A percentile compares a stretch with the other conserved stretches of the same genome.
These are phyloP conservation scores for Decapterus maruadsi DNA, from an alignment of 2,797 vertebrate genomes.

Conservation along the genomic window DNA sequence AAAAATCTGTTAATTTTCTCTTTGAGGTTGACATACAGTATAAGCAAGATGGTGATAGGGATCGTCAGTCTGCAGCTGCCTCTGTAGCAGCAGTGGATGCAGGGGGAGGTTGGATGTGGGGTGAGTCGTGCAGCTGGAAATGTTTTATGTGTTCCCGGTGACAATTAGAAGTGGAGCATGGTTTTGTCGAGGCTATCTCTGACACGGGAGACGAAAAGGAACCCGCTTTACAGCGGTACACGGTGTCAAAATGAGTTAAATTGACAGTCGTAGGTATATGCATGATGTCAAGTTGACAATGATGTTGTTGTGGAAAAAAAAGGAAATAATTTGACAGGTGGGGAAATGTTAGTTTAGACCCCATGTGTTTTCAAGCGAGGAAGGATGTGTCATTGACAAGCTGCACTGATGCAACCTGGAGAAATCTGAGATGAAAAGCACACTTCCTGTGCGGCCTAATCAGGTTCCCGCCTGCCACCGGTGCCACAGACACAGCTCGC, in stretches of 20 bases:
- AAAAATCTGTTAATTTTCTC: slow-evolving; percentile 4
- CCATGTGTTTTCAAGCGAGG: slow-evolving; percentile 66
- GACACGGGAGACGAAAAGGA: slow-evolving; percentile 46
- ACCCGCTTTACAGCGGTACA: slow-evolving; percentile 11
- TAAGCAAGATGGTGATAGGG: slow-evolving; percentile 8
- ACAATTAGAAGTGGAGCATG: slow-evolving; percentile 65
- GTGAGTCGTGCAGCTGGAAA: slow-evolving; percentile 42
- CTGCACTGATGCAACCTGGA: slow-evolving; percentile 79
- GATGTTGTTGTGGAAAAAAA: slow-evolving; percentile 66
- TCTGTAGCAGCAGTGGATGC: slow-evolving; percentile 11
- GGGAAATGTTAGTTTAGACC: slow-evolving; percentile 76
- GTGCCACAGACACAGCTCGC: slow-evolving; percentile 40
- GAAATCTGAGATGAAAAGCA: slow-evolving; percentile 79
- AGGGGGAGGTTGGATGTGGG: slow-evolving; percentile 33
- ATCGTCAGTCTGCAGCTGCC: slow-evolving; percentile 22
- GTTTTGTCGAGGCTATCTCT: slow-evolving; percentile 49
- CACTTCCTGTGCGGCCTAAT: slow-evolving; percentile 78
- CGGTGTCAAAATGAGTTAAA: slow-evolving; percentile 51
- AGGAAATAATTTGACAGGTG: slow-evolving; percentile 74
- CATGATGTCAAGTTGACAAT: slow-evolving; percentile 60
- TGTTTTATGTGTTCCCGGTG: slow-evolving; percentile 42
- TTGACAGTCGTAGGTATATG: slow-evolving; percentile 60
- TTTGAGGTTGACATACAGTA: slow-evolving; percentile 16
- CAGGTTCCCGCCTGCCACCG: slow-evolving; percentile 65
- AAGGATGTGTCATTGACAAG: slow-evolving; percentile 77